Percentiles rank a stretch among this genome's conserved stretches.
phyloP scores from a whole-genome alignment of 2,888 invertebrate genomes.

The Chrysomela aeneicollis region DNA sequence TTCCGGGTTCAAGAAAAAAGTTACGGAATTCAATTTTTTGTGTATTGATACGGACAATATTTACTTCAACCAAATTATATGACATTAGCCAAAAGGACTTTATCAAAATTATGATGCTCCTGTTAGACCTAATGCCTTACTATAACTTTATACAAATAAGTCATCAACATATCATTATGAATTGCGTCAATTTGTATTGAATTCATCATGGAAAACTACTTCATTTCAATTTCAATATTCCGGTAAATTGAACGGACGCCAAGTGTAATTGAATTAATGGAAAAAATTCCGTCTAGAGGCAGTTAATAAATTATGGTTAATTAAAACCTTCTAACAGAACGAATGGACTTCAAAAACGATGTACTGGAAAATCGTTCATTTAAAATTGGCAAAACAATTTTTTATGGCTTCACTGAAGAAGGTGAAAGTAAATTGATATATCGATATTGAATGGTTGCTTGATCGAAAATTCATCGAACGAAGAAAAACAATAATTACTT shows the following conservation, averaged over 20 bases:
- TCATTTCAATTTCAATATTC: constrained; percentile 12
- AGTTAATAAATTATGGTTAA: background rate
- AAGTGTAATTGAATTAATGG: constrained; percentile 15
- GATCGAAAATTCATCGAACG: no score
- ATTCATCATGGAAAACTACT: background rate
- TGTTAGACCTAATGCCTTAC: no score
- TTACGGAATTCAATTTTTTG: no score
- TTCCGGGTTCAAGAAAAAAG: no score
- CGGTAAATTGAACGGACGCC: constrained; percentile 15
- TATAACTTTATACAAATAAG: no score
- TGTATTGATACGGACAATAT: no score
- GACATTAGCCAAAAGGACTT: no score
- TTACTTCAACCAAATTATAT: no score
- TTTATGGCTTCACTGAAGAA: background rate
- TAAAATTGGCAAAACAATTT: background rate
- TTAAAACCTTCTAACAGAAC: background rate
- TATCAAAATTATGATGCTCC: no score
- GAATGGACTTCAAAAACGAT: background rate
- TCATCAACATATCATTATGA: no score
- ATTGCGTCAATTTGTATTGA: background rate
- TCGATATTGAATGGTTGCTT: background rate
- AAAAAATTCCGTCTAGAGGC: background rate
- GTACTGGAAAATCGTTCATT: background rate
- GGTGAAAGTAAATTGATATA: background rate
- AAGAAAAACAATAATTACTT: no score